Evolutionary conservation across 1,140 invertebrate species (phyloP), one percentile per base, ranked within the genome.

Genomic region (Agrypnia vestita): DNA sequence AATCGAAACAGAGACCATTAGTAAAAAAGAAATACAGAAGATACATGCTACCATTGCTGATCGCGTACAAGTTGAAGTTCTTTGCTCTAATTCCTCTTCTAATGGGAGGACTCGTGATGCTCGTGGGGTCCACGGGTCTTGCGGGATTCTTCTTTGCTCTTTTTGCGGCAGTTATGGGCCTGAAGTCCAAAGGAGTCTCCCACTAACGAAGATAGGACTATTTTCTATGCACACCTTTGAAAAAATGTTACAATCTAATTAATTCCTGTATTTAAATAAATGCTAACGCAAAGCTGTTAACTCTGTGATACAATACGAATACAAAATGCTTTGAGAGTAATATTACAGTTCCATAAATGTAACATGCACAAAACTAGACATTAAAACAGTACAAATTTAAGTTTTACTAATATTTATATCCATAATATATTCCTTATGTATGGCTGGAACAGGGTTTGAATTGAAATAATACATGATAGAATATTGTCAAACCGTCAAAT

Each of bases 91-190:
- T 96, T 17, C 95, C 95, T 1, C 90, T 95, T 0, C 86, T 96
- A 83, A 90, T 96, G 82, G 93, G 94, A 19, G 94, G 93, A 11
- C 85, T 96, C 25, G 89, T 95, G 0, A 88, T 96, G 9, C 86
- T 96, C 19, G 92, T 94, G 0, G 94, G 93, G 62, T 93, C 94
- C 1, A 95, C 95, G 6, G 93, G 94, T 8, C 86, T 96, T 47
- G 95, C 94, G 13, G 95, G 95, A 79, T 96, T 96, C 87, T 96
- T 96, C 89, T 96, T 96, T 86, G 94, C 95, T 0, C 86, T 96
- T 1, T 96, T 96, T 84, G 94, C 91, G 78, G 91, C 91, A 10
- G 90, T 91, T 17, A 92, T 92, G 90, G 91, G 89, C 79, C 83
- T 92, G 56, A 91, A 83, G 88, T 86, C 77, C 85, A 85, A 21